Percentiles rank a stretch among this genome's conserved stretches.
phyloP scores from a whole-genome alignment of 2,797 vertebrate species.

The Mionectes olivaceus region DNA sequence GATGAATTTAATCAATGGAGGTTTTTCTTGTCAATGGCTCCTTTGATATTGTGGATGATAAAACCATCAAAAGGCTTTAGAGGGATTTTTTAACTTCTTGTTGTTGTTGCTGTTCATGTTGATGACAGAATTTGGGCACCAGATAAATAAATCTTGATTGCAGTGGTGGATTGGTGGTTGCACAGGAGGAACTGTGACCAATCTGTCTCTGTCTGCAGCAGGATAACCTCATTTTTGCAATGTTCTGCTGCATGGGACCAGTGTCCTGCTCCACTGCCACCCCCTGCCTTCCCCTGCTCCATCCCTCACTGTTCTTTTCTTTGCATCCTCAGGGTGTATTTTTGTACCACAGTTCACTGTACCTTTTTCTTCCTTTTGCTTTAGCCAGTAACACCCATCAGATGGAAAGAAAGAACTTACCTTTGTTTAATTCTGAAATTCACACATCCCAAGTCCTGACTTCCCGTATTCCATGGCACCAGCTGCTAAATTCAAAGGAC shows the following conservation, averaged over 20 bases:
- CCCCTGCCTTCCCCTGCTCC: neutral
- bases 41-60: neutral
- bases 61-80: constrained; percentile 5
- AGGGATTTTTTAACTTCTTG: neutral
- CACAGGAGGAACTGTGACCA: neutral
- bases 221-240: neutral
- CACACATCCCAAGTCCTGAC: neutral
- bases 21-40: neutral
- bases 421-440: neutral
- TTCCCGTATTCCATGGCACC: neutral
- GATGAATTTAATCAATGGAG: neutral
- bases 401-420: neutral
- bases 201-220: neutral
- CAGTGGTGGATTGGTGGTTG: neutral
- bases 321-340: neutral
- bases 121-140: neutral
- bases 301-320: neutral
- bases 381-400: neutral
- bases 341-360: neutral
- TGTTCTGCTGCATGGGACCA: neutral
- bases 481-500: neutral
- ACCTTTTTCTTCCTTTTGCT: neutral
- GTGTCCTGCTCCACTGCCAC: neutral
- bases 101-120: neutral
- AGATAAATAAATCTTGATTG: neutral